A percentile compares a stretch with the other conserved stretches of the same genome.
These are phyloP conservation scores for Manis javanica DNA, from an alignment of 2,797 vertebrate species.

Conservation along the genomic window DNA sequence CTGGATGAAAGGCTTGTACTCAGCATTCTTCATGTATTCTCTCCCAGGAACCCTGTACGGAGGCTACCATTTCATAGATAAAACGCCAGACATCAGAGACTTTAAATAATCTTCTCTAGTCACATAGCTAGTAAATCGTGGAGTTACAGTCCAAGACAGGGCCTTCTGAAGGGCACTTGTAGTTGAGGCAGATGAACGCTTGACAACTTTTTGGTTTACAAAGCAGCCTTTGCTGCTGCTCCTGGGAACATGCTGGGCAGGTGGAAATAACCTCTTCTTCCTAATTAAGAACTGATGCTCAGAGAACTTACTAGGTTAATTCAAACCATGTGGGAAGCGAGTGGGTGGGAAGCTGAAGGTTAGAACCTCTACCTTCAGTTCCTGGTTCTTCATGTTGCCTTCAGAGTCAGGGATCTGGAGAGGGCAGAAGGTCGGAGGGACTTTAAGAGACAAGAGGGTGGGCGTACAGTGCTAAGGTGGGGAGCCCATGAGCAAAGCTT, in stretches of 20 bases:
- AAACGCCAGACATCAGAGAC: not conserved
- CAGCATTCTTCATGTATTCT: not conserved
- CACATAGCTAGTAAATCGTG: not conserved
- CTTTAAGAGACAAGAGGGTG: not conserved
- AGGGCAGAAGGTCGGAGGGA: not conserved
- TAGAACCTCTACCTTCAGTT: not conserved
- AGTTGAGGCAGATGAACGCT: not conserved
- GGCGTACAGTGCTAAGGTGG: not conserved
- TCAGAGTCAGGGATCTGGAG: not conserved
- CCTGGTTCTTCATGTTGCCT: not conserved
- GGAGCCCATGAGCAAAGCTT: not conserved
- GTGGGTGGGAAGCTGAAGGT: not conserved
- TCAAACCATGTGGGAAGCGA: rapidly evolving
- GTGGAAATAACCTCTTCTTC: not conserved
- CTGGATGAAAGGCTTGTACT: not conserved
- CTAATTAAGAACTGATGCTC: not conserved
- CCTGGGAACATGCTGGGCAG: not conserved
- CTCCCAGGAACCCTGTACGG: rapidly evolving
- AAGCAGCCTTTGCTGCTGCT: not conserved
- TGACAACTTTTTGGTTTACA: not conserved
- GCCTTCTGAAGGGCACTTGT: not conserved
- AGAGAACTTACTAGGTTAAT: not conserved
- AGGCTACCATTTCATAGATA: not conserved
- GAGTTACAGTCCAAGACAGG: not conserved
- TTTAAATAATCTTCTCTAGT: not conserved